phyloP scores from a whole-genome alignment of 2,888 invertebrate genomes.

The Steinernema carpocapsae region DNA sequence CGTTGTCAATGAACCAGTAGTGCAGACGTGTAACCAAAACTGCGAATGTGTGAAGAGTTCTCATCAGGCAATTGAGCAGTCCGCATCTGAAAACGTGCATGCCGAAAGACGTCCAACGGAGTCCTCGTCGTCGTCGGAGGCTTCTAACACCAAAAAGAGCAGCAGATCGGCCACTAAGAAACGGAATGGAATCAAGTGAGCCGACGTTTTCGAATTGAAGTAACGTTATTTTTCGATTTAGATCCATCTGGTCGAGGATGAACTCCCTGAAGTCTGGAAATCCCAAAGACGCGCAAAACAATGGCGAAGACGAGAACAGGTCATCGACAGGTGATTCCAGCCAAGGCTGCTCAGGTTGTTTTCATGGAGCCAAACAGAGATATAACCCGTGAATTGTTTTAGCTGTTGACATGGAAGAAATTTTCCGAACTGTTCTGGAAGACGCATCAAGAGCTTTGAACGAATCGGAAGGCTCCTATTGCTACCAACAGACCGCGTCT shows the following conservation, averaged over 20 bases:
- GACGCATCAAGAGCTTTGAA: slow-evolving; percentile 44
- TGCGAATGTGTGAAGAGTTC: neutral
- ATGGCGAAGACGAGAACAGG: neutral
- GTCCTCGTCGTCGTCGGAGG: neutral
- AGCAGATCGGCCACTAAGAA: neutral
- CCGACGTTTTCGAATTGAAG: neutral
- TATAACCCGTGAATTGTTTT: neutral
- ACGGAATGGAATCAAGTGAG: slow-evolving; percentile 17
- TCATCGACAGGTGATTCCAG: neutral
- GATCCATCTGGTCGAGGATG: slow-evolving; percentile 24
- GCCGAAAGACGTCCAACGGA: neutral
- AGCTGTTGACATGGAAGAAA: slow-evolving; percentile 65
- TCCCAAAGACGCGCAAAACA: neutral
- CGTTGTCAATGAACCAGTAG: neutral
- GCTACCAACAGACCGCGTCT: neutral
- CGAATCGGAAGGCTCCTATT: neutral
- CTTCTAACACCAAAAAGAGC: neutral
- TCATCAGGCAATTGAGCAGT: neutral
- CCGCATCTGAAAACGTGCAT: neutral
- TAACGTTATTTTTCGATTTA: neutral
- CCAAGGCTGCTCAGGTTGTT: slow-evolving; percentile 13
- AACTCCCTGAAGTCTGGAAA: slow-evolving; percentile 1
- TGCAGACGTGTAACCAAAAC: neutral
- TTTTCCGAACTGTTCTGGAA: slow-evolving; percentile 64
- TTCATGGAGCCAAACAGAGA: too few species aligned